These are phyloP conservation scores for Archocentrus centrarchus DNA, from an alignment of 2,113 vertebrate genomes.

Conservation along the genomic window DNA sequence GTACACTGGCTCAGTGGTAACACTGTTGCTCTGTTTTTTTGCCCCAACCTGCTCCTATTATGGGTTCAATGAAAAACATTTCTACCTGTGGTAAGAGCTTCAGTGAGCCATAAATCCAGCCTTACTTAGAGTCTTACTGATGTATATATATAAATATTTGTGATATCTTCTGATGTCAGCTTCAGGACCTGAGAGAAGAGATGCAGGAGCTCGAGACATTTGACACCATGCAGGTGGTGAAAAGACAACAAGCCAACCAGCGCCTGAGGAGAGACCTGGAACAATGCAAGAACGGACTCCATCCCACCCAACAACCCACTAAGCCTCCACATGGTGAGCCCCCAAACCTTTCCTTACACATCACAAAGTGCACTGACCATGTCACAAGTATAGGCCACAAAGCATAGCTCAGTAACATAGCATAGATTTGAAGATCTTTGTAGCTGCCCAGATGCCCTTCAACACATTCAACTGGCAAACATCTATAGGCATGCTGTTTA, in stretches of 20 bases:
- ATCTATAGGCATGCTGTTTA: background rate
- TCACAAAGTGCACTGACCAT: background rate
- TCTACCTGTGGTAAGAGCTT: accelerated
- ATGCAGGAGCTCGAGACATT: constrained; percentile 71
- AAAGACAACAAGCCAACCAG: constrained; percentile 58
- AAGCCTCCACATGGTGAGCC: constrained; percentile 41
- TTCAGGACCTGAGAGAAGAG: constrained; percentile 47
- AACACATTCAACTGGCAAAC: background rate
- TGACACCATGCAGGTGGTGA: constrained; percentile 72
- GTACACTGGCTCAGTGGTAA: background rate
- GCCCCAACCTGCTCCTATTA: background rate
- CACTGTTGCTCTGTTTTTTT: background rate
- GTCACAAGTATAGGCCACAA: too few species aligned
- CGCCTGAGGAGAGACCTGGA: constrained; percentile 70
- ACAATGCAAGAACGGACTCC: constrained; percentile 52
- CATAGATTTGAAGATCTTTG: background rate
- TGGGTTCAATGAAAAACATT: background rate
- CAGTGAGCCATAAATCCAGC: background rate
- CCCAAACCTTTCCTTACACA: background rate
- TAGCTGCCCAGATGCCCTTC: background rate
- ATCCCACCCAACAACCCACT: constrained; percentile 27
- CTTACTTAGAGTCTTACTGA: background rate
- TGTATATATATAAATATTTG: background rate
- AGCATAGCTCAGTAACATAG: background rate
- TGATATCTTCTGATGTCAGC: constrained; percentile 46